Evolutionary conservation across 2,888 invertebrate species (phyloP), one percentile per base, ranked within the genome.

Genomic region (Lypha dubia): DNA sequence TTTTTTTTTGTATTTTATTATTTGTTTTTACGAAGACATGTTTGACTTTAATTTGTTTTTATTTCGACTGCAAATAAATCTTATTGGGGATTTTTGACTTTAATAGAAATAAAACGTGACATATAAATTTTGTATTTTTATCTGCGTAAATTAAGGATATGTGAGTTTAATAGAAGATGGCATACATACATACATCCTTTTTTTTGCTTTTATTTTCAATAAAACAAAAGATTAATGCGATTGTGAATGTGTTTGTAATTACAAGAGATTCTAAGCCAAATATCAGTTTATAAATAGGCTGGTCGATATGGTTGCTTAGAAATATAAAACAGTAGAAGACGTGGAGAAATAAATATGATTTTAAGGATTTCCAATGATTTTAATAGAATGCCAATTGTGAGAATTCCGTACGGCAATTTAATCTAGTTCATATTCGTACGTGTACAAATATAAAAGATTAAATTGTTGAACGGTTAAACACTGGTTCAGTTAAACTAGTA

Each of bases 61-160:
- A 38, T 44, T 53, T 60, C 0, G 68, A 62, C 51, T 20, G 70
- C 46, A 62, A 75, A 68, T 81, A 68, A 81, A 75, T 75, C 56
- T 63, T 81, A 35, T 56, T 56, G 15, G 51, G 13, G 20, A 28
- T 32, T 46, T 56, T 41, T 2, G 53, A 32, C 22, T 63, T 71
- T 51, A 62, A 62, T 35, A 35, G 20, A 15, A 44, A 44, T 38
- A 53, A 28, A 41, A 63, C 65, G 53, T 73, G 58, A 67, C 41
- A 46, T 62, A 35, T 51, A 70, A 63, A 73, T 20, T 35, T 22
- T 58, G 20, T 51, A 41, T 62, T 32, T 9, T 6, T 53, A 15
- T 65, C 32, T n/a, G 11, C 17, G 9, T 28, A 22, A 20, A 28
- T n/a, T 6, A 41, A 70, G 71, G 41, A 71, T 20, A 28, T 71